Base-by-base conservation (phyloP, 2,797 vertebrate genomes). In the Acanthurus tractus region DNA sequence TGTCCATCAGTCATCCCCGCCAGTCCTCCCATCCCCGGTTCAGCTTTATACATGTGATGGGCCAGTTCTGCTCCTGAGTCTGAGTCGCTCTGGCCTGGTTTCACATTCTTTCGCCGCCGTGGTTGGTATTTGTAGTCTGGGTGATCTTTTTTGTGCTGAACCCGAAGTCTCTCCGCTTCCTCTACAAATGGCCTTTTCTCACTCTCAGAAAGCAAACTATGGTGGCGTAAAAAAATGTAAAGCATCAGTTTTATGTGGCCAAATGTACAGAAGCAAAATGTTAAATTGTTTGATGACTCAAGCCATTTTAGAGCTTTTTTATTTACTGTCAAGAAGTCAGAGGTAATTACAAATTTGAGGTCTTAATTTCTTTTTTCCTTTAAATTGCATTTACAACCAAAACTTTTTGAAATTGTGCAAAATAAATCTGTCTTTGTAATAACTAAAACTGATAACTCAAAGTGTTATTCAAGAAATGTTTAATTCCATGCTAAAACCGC, bases 41-140 rank as follows among this genome's bases (percentile, higher is more conserved):
- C 97, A 0, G 96, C 93, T 88, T 99, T 99, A 88, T 97, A 99
- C 94, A 97, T 93, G 81, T 96, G 95, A 86, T 97, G 98, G 62
- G 96, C 93, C 79, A 97, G 91, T 74, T 99, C 98, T 0, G 96
- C 95, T 0, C 96, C 97, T 0, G 97, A 96, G 78, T 99, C 98
- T 0, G 97, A 95, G 86, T 99, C 98, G 0, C 96, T 96, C 90
- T 98, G 97, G 45, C 98, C 97, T 0, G 97, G 93, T 84, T 99
- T 99, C 46, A 97, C 95, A 12, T 97, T 98, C 95, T 99, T 99
- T 79, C 98, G 94, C 70, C 98, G 83, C 38, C 98, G 95, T 0
- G 98, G 98, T 82, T 99, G 98, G 93, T 99, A 99, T 94, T 99
- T 99, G 85, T 99, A 99, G 93, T 99, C 98, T 1, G 98, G 98